A percentile compares a stretch with the other conserved stretches of the same genome.
Evolutionary conservation across 2,113 vertebrate species (phyloP).

Genomic region (Condylura cristata): DNA sequence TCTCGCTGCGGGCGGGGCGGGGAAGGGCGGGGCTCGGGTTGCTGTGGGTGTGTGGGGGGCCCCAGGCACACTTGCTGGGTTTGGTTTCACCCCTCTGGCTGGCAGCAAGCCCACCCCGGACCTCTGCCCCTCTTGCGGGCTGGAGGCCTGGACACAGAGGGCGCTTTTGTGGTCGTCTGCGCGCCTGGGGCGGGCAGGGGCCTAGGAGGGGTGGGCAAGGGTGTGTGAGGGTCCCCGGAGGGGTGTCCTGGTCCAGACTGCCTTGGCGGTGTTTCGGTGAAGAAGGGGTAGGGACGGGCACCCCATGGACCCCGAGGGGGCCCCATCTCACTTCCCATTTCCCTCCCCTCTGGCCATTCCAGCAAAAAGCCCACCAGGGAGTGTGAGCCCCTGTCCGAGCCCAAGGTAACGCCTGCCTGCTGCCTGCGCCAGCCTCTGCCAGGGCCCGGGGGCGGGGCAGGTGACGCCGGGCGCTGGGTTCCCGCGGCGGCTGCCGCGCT

Average conservation of each 20-base stretch:
- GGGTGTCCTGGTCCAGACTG: not conserved
- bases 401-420: slow-evolving; percentile 88
- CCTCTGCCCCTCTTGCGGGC: too few relatives aligned
- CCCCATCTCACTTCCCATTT: slow-evolving; percentile 80
- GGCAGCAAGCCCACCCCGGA: not conserved
- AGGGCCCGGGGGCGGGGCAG: slow-evolving; percentile 56
- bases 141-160: too few relatives aligned
- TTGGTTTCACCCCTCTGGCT: not conserved
- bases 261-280: not conserved
- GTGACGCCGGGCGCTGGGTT: slow-evolving; percentile 44
- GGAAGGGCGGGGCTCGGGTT: too few relatives aligned
- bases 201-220: too few relatives aligned
- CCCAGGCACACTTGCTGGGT: not conserved
- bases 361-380: slow-evolving; percentile 91
- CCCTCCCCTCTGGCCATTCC: slow-evolving; percentile 79
- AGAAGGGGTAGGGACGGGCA: not conserved
- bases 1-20: too few relatives aligned
- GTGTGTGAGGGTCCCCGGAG: not conserved
- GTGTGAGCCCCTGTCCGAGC: slow-evolving; percentile 88
- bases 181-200: not conserved
- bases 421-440: slow-evolving; percentile 53
- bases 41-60: too few relatives aligned
- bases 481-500: too few relatives aligned
- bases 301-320: slow-evolving; percentile 41
- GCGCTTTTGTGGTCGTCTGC: too few relatives aligned